Evolutionary conservation across 2,113 vertebrate species (phyloP), one percentile per base, ranked within the genome.

Genomic region (Muntiacus muntjak): DNA sequence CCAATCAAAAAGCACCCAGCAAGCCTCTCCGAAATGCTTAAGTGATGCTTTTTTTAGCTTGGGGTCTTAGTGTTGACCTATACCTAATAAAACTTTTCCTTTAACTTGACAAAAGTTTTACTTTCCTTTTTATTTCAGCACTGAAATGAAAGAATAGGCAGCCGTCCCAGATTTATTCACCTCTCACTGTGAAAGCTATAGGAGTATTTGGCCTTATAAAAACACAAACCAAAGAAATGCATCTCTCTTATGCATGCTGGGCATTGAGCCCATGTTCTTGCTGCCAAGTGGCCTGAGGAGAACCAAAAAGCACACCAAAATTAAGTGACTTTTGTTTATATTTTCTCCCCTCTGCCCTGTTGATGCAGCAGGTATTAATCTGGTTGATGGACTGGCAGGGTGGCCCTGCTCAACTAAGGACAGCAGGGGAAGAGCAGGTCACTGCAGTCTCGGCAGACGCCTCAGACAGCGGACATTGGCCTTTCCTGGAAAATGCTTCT

Each of bases 191-290:
- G 54, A 93, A 90, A 96, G 78, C 96, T 71, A 36, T 33, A 52
- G 36, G 13, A 91, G 16, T 43, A 50, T 47, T 3, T 67, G 55
- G 91, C 55, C 86, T 95, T 96, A 15, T 50, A 58, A 85, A 94
- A 94, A 95, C 47, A 90, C 57, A 94, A 87, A 92, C 81, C 95
- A 88, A 79, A 94, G 64, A 92, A 97, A 91, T 25, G 43, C 47
- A 36, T 92, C 90, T 95, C 50, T 81, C 78, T 92, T 83, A 45
- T 95, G n/a, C 21, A 81, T 43, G 62, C 25, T 87, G 79, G 67
- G 81, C 55, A 10, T 7, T 67, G 8, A 86, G 67, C 67, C 89
- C 76, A 91, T 89, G 50, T 60, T 96, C 87, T 95, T 97, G 71
- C 52, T 89, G 33, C 57, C 1, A 10, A 93, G 57, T 60, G 52